A percentile compares a stretch with the other conserved stretches of the same genome.
Evolutionary conservation across 2,797 vertebrate species (phyloP).

Genomic region (Myotis daubentonii): DNA sequence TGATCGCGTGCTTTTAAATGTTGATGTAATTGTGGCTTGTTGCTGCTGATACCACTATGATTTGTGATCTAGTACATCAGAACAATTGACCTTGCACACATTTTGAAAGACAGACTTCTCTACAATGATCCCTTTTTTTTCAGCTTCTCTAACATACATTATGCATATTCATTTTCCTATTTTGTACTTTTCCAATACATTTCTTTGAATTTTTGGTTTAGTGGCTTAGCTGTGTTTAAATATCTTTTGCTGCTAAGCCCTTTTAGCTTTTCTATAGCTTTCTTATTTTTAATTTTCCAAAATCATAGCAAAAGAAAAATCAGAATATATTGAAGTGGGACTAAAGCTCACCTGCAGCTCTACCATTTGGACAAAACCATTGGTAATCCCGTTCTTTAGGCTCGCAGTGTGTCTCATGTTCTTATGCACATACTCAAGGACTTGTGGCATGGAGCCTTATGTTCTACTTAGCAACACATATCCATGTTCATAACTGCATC

Average conservation of each 20-base stretch:
- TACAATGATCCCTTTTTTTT: background rate
- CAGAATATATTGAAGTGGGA: background rate
- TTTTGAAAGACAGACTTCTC: background rate
- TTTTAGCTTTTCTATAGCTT: background rate
- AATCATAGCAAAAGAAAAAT: background rate
- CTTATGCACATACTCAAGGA: background rate
- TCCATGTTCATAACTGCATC: background rate
- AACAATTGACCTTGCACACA: background rate
- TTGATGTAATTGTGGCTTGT: background rate
- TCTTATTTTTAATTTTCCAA: slow-evolving; percentile 2
- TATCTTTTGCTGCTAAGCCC: background rate
- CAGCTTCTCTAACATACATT: background rate
- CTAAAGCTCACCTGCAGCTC: background rate
- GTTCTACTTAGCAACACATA: background rate
- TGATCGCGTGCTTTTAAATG: background rate
- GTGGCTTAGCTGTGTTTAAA: background rate
- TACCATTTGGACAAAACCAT: background rate
- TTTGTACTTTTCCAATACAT: background rate
- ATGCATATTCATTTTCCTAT: background rate
- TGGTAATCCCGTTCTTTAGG: background rate
- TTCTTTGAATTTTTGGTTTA: background rate
- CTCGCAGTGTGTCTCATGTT: background rate
- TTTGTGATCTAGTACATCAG: background rate
- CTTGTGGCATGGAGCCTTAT: background rate
- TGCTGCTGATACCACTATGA: background rate